Evolutionary conservation across 1,140 invertebrate genomes (phyloP).

Genomic region (Neocloeon triangulifer): DNA sequence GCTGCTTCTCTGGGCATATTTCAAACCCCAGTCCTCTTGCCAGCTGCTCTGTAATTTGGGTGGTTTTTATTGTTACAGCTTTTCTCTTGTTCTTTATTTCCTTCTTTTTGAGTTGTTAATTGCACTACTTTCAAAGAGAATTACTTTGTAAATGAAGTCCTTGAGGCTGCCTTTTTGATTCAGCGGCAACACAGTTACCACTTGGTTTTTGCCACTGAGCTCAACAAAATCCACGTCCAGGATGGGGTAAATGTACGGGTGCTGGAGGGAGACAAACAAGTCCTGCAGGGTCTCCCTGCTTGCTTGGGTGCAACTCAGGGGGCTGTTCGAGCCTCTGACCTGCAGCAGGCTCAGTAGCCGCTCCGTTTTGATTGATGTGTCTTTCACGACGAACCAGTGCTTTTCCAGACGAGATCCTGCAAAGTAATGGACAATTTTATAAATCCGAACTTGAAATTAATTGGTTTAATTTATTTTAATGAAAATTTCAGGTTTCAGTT

Average conservation of each 20-base stretch:
- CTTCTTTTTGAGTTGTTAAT: no score
- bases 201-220: conserved; percentile 24
- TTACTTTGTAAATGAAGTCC: conserved; percentile 69
- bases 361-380: conserved; percentile 57
- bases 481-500: not conserved
- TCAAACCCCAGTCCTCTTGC: conserved; percentile 44
- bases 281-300: conserved; percentile 46
- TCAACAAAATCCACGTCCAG: conserved; percentile 47
- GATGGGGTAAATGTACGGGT: conserved; percentile 78
- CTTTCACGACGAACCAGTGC: conserved; percentile 72
- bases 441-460: no score
- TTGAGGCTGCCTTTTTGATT: conserved; percentile 65
- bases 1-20: conserved; percentile 36
- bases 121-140: conserved; percentile 5
- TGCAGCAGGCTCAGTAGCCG: conserved; percentile 57
- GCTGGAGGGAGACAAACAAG: conserved; percentile 62
- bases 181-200: conserved; percentile 54
- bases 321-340: conserved; percentile 29
- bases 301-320: conserved; percentile 19
- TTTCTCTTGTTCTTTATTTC: no score
- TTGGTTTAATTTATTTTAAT: no score
- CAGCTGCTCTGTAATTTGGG: conserved; percentile 24
- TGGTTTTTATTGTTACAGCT: no score
- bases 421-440: no score
- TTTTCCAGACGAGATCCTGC: conserved; percentile 56